Conservation (phyloP, 2,797 vertebrate species). For the Denticeps clupeoides region DNA sequence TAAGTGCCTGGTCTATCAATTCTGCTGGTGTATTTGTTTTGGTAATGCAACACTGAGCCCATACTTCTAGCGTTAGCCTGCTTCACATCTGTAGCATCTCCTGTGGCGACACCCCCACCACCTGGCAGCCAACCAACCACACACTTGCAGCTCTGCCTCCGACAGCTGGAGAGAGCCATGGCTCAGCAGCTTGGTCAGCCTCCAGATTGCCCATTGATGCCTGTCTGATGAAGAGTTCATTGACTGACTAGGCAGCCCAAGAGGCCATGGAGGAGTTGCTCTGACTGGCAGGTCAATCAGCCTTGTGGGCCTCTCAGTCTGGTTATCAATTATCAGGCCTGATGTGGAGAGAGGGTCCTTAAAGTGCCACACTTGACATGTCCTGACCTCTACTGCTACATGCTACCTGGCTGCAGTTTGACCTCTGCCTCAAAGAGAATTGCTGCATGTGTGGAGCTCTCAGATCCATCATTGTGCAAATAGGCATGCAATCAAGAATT, state of each 20-base stretch:
- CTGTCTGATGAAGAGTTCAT: constrained; percentile 58
- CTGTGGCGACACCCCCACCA: constrained; percentile 20
- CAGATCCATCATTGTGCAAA: too few relatives aligned
- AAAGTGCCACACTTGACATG: constrained; percentile 24
- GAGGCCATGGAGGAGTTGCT: constrained; percentile 35
- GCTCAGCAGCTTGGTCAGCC: constrained; percentile 37
- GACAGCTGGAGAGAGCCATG: constrained; percentile 38
- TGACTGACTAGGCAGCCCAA: constrained; percentile 49
- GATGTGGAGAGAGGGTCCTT: constrained; percentile 35
- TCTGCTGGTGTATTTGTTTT: too few relatives aligned
- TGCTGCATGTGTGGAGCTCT: too few relatives aligned
- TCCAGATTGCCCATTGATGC: constrained; percentile 47
- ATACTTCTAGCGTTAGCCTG: too few relatives aligned
- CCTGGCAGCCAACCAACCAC: neutral
- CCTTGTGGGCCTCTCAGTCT: constrained; percentile 28
- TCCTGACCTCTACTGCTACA: constrained; percentile 29
- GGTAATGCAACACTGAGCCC: too few relatives aligned
- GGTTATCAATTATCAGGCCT: constrained; percentile 53
- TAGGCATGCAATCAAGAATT: too few relatives aligned
- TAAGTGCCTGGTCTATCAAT: too few relatives aligned
- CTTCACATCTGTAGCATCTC: too few relatives aligned
- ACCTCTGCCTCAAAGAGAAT: too few relatives aligned
- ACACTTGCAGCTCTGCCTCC: constrained; percentile 1
- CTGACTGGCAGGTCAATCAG: constrained; percentile 64
- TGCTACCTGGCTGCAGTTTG: too few relatives aligned